Conservation (phyloP, 2,888 invertebrate species). For the Acleris sparsana region DNA sequence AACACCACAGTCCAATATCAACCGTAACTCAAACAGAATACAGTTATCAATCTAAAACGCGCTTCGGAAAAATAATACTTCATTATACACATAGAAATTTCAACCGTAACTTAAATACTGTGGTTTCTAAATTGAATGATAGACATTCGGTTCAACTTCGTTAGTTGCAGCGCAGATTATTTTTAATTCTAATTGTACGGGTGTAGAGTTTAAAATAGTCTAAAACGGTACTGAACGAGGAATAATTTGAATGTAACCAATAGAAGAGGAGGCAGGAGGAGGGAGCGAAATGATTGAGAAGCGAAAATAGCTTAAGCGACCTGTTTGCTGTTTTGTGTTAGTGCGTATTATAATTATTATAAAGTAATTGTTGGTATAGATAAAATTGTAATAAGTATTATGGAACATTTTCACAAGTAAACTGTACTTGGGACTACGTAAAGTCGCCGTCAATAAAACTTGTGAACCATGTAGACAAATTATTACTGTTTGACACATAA, state of each 20-base stretch:
- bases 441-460: too few species aligned
- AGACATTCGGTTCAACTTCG: too few species aligned
- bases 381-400: too few species aligned
- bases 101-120: too few species aligned
- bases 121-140: too few species aligned
- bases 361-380: not conserved
- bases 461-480: too few species aligned
- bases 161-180: not conserved
- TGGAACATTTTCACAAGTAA: too few species aligned
- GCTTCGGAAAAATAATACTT: not conserved
- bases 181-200: not conserved
- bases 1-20: not conserved
- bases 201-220: not conserved
- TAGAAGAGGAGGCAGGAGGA: conserved; percentile 7
- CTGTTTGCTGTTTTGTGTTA: too few species aligned
- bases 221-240: not conserved
- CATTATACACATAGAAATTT: not conserved
- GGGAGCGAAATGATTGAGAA: not conserved
- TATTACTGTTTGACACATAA: too few species aligned
- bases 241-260: not conserved
- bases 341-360: too few species aligned
- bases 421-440: too few species aligned
- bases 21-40: not conserved
- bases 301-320: not conserved
- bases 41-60: too few species aligned